Conservation (phyloP, 2,113 vertebrate species). For the Protobothrops flavoviridis region DNA sequence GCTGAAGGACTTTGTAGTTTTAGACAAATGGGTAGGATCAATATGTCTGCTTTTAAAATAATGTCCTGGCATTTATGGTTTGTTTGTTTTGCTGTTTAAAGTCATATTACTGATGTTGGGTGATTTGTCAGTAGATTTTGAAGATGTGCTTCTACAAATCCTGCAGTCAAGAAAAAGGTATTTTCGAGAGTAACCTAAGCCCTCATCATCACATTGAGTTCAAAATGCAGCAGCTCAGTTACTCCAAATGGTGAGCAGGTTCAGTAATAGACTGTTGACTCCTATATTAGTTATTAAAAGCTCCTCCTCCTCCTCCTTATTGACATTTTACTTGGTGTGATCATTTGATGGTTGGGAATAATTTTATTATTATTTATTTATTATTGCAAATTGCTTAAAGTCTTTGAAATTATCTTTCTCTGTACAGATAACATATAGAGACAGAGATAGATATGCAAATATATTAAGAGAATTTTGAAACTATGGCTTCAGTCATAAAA, state of each 20-base stretch:
- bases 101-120: neutral
- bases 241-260: neutral
- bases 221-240: neutral
- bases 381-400: neutral
- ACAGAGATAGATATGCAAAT: neutral
- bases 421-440: neutral
- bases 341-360: neutral
- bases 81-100: neutral
- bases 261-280: neutral
- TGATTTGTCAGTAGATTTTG: neutral
- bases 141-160: neutral
- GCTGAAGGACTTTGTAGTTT: neutral
- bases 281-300: neutral
- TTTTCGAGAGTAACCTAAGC: neutral
- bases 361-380: neutral
- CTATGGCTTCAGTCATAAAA: neutral
- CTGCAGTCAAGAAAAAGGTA: neutral
- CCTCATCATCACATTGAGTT: neutral
- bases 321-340: neutral
- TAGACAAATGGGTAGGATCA: neutral
- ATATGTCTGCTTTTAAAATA: neutral
- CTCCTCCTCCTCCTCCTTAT: too few species aligned
- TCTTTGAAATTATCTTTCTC: neutral
- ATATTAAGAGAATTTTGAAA: neutral
- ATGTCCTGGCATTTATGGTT: neutral